Conservation (phyloP, 2,888 invertebrate genomes). For the Heliconius ismenius region DNA sequence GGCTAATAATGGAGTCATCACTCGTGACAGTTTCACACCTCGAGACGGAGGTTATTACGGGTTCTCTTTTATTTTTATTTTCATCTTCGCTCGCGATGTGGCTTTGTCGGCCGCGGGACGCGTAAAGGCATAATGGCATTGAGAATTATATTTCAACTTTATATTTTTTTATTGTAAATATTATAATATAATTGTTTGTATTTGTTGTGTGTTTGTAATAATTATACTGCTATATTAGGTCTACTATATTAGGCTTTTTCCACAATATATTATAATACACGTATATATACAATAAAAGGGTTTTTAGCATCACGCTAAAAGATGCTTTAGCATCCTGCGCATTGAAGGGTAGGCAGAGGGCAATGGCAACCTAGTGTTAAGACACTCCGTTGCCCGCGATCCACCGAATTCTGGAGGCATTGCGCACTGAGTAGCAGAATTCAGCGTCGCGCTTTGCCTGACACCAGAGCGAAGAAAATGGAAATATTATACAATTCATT, state of each 20-base stretch:
- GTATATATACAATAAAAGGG: no score
- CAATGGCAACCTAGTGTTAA: neutral
- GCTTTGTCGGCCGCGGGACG: conserved; percentile 61
- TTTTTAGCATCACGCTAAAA: neutral
- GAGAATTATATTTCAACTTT: conserved; percentile 8
- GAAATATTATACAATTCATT: neutral
- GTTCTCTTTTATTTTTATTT: conserved; percentile 53
- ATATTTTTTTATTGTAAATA: neutral
- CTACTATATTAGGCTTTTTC: no score
- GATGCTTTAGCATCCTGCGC: neutral
- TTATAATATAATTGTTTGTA: neutral
- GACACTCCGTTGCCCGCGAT: neutral
- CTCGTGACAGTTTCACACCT: conserved; percentile 81
- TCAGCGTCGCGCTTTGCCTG: neutral
- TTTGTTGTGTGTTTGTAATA: neutral
- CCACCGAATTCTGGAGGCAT: neutral
- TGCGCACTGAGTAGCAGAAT: neutral
- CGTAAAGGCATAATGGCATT: conserved; percentile 36
- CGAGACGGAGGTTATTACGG: conserved; percentile 70
- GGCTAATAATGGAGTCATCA: conserved; percentile 80
- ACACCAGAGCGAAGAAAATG: no score
- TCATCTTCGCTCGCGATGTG: conserved; percentile 66
- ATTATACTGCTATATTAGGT: no score
- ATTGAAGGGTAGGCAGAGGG: neutral
- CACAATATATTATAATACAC: no score